phyloP scores from a whole-genome alignment of 1,140 invertebrate species.

The Oncopeltus fasciatus region DNA sequence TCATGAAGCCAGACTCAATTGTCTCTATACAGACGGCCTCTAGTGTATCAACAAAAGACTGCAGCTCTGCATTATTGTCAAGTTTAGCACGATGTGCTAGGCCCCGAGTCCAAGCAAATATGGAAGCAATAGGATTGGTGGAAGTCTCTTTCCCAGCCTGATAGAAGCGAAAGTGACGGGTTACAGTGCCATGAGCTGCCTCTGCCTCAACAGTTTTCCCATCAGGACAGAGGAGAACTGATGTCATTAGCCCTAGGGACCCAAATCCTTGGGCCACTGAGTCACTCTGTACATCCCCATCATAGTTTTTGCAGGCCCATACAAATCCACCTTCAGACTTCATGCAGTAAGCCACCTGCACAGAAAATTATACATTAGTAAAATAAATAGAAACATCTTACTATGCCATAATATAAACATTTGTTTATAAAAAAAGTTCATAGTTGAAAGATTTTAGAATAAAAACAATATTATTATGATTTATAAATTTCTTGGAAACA shows the following conservation, averaged over 20 bases:
- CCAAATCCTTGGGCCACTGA: slow-evolving; percentile 90
- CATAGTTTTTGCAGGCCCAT: slow-evolving; percentile 99
- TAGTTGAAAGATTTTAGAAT: too few species aligned
- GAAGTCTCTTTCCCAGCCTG: slow-evolving; percentile 95
- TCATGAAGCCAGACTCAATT: slow-evolving; percentile 88
- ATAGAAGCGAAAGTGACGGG: slow-evolving; percentile 82
- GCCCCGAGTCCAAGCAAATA: slow-evolving; percentile 94
- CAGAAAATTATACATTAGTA: too few species aligned
- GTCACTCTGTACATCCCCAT: slow-evolving; percentile 97
- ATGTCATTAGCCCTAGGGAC: slow-evolving; percentile 90
- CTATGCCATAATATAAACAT: too few species aligned
- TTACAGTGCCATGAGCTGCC: slow-evolving; percentile 95
- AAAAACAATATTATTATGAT: too few species aligned
- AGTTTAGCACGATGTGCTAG: slow-evolving; percentile 83
- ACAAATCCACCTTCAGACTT: slow-evolving; percentile 97
- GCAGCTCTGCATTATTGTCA: slow-evolving; percentile 65
- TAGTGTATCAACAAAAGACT: slow-evolving; percentile 63
- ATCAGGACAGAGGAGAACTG: slow-evolving; percentile 85
- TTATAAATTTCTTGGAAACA: too few species aligned
- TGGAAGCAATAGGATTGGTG: slow-evolving; percentile 96
- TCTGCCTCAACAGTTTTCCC: slow-evolving; percentile 94
- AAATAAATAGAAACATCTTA: too few species aligned
- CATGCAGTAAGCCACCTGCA: slow-evolving; percentile 93
- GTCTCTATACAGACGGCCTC: slow-evolving; percentile 87
- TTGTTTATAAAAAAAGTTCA: too few species aligned